A percentile compares a stretch with the other conserved stretches of the same genome.
Conservation (phyloP, 2,797 vertebrate species). For the Pyrrhura leucotis region DNA sequence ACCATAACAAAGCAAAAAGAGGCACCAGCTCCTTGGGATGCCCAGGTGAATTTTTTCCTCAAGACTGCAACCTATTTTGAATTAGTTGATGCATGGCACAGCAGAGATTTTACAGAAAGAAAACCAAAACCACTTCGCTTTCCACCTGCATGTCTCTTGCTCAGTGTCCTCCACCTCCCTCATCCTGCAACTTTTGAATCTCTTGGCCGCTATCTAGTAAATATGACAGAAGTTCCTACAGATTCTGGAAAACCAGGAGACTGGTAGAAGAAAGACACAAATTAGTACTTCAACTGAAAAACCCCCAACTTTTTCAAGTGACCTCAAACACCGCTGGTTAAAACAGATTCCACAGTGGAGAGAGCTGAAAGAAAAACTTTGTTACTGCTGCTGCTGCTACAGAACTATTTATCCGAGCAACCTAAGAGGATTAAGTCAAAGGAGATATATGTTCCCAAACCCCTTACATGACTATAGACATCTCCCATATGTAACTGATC, state of each 20-base stretch:
- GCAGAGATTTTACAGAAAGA: neutral
- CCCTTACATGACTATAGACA: neutral
- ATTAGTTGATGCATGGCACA: neutral
- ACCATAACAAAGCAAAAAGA: neutral
- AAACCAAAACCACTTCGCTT: neutral
- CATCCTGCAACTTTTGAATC: neutral
- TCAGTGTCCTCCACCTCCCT: neutral
- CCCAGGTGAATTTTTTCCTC: neutral
- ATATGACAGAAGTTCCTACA: neutral
- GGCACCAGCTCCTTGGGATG: neutral
- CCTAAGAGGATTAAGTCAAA: neutral
- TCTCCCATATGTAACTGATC: neutral
- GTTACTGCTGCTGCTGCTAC: neutral
- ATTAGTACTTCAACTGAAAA: neutral
- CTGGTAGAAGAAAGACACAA: neutral
- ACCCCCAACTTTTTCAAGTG: neutral
- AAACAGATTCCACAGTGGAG: neutral
- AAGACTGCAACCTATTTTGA: neutral
- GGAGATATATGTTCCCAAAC: neutral
- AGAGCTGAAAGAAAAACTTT: neutral
- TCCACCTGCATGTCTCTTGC: neutral
- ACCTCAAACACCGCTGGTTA: neutral
- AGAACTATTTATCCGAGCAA: neutral
- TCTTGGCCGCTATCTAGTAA: neutral
- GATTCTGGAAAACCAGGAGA: neutral